These are phyloP conservation scores for Erynnis tages DNA, from an alignment of 2,888 invertebrate species.

Conservation along the genomic window DNA sequence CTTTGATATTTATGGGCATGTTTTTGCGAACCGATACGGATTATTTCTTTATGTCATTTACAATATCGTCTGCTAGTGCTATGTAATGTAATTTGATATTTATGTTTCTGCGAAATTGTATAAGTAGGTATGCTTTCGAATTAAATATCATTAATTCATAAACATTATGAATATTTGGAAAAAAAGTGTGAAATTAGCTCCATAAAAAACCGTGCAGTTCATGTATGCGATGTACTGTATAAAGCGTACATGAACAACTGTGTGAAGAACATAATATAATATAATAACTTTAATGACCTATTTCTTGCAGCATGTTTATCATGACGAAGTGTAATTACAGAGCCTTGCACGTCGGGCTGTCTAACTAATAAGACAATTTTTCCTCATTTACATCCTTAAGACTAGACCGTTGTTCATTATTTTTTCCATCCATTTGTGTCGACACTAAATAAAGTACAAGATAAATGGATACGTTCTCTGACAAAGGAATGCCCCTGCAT, in stretches of 20 bases:
- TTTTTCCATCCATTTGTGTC: slow-evolving; percentile 8
- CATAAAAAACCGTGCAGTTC: too few species aligned
- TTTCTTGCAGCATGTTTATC: not conserved
- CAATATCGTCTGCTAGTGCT: too few species aligned
- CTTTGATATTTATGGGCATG: not conserved
- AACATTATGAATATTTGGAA: too few species aligned
- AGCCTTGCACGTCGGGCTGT: not conserved
- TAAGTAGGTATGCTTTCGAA: too few species aligned
- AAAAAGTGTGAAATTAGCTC: too few species aligned
- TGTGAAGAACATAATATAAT: too few species aligned
- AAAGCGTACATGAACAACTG: too few species aligned
- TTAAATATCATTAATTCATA: too few species aligned
- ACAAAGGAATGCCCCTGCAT: slow-evolving; percentile 17
- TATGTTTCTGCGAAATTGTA: too few species aligned
- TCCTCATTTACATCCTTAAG: slow-evolving; percentile 11
- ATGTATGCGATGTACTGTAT: too few species aligned
- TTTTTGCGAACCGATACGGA: not conserved
- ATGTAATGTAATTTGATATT: too few species aligned
- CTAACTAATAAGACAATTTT: slow-evolving; percentile 11
- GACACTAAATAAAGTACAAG: slow-evolving; percentile 12
- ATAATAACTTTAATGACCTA: too few species aligned
- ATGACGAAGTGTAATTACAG: not conserved
- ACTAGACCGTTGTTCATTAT: slow-evolving; percentile 14
- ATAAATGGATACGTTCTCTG: slow-evolving; percentile 16
- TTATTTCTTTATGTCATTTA: not conserved